A percentile compares a stretch with the other conserved stretches of the same genome.
Evolutionary conservation across 2,797 vertebrate genomes (phyloP).

Genomic region (Channa striata): DNA sequence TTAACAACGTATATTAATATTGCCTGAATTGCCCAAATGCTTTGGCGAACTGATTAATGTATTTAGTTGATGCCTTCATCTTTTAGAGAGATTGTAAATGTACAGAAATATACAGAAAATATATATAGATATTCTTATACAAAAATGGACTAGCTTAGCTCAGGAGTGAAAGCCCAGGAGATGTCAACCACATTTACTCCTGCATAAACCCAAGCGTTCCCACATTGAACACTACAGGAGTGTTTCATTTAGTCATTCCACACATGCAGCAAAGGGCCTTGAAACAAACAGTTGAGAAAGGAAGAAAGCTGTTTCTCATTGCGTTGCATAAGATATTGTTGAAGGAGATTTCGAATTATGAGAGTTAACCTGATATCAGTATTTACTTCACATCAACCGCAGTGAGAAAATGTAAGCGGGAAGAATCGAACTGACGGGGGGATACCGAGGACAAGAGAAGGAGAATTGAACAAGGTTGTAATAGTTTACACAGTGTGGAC

Average conservation of each 20-base stretch:
- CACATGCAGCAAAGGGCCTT: neutral
- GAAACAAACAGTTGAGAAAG: neutral
- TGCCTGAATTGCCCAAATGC: no score
- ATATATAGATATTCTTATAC: no score
- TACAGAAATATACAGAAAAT: no score
- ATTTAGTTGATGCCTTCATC: conserved; percentile 16
- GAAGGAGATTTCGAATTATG: neutral
- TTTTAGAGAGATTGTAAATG: conserved; percentile 14
- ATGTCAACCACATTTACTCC: conserved; percentile 16
- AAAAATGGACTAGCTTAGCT: conserved; percentile 9
- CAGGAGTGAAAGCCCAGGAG: conserved; percentile 3
- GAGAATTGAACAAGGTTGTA: conserved; percentile 49
- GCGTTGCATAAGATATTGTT: neutral
- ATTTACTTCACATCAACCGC: conserved; percentile 12
- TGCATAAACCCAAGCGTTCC: conserved; percentile 6
- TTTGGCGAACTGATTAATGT: no score
- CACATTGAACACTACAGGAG: conserved; percentile 4
- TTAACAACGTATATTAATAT: no score
- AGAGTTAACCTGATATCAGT: neutral
- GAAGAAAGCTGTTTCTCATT: neutral
- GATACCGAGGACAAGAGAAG: conserved; percentile 59
- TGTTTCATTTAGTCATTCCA: neutral
- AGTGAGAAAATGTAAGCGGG: conserved; percentile 8
- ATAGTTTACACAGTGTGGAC: conserved; percentile 76
- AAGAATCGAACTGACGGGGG: conserved; percentile 12